These are phyloP conservation scores for Origma solitaria DNA, from an alignment of 2,113 vertebrate genomes.

Conservation along the genomic window DNA sequence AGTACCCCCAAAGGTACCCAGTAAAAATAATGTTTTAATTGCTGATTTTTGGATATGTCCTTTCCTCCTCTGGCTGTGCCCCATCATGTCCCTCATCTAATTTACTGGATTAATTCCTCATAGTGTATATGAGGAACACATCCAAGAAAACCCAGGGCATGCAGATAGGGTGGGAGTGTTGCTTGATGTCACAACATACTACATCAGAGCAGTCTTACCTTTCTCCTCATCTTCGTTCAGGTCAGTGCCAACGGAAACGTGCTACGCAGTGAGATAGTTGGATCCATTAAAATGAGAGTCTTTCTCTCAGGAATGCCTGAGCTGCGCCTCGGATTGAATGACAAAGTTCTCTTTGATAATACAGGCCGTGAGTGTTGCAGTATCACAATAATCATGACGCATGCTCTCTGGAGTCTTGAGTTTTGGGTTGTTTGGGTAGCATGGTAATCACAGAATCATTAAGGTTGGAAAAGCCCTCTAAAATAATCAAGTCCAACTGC, in stretches of 20 bases:
- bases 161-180: neutral
- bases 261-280: constrained; percentile 93
- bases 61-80: neutral
- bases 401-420: rapidly evolving
- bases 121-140: neutral
- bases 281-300: constrained; percentile 97
- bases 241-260: constrained; percentile 97
- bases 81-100: neutral
- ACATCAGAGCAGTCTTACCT: neutral
- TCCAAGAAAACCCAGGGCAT: rapidly evolving
- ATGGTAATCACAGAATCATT: neutral
- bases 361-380: constrained; percentile 89
- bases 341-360: constrained; percentile 98
- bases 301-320: constrained; percentile 98
- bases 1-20: no score
- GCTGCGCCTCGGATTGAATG: constrained; percentile 91
- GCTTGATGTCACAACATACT: rapidly evolving
- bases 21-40: neutral
- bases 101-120: neutral
- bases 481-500: neutral
- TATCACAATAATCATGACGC: rapidly evolving
- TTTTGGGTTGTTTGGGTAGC: neutral
- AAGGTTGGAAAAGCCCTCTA: neutral
- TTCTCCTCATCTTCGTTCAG: constrained; percentile 15
- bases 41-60: neutral